phyloP scores from a whole-genome alignment of 2,797 vertebrate genomes.

The Netta rufina region DNA sequence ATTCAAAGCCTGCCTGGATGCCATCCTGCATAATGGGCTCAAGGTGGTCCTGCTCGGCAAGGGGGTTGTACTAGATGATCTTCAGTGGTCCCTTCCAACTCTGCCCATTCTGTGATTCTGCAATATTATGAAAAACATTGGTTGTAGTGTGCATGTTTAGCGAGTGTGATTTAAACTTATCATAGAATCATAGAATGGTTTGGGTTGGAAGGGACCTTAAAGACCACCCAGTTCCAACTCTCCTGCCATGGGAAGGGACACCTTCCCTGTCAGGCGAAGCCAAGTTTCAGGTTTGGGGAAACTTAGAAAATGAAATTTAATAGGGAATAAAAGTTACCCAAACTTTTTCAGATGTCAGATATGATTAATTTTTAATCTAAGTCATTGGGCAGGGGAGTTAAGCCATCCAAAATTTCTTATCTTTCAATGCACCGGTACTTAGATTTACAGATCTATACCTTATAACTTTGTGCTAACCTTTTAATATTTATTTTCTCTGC shows the following conservation, averaged over 20 bases:
- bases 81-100: no score
- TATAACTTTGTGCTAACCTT: not conserved
- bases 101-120: no score
- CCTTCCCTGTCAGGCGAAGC: not conserved
- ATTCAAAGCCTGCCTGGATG: no score
- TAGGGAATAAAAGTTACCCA: not conserved
- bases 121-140: not conserved
- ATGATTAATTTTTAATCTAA: not conserved
- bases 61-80: no score
- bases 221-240: no score
- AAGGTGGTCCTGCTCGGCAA: no score
- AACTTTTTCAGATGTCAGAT: not conserved
- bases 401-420: not conserved
- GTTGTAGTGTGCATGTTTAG: no score
- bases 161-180: no score
- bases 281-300: not conserved
- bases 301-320: not conserved
- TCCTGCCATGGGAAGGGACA: no score
- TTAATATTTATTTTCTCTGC: not conserved
- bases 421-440: not conserved
- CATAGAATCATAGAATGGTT: no score
- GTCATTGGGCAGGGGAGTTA: not conserved
- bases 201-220: no score
- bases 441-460: not conserved
- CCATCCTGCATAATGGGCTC: no score